Base-by-base conservation (phyloP, 1,140 invertebrate species). In the Leptonema lineaticorne region DNA sequence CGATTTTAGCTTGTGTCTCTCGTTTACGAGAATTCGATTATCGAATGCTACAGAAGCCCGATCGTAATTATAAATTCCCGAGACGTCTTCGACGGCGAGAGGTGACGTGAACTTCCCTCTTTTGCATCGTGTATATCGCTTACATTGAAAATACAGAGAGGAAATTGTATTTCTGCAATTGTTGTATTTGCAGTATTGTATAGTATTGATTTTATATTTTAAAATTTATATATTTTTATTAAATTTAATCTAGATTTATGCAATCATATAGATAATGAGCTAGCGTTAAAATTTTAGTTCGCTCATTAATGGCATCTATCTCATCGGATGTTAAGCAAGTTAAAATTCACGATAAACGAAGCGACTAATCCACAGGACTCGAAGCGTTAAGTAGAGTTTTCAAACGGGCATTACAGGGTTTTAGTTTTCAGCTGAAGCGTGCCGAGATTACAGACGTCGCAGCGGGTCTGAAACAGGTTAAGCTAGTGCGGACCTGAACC, bases 341-440 rank as follows among this genome's bases (percentile, higher is more conserved):
- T 9, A 41, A 53, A 53, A 22, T 53, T 53, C 50, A 7, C 24
- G 22, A 2, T 24, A 53, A 18, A 24, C 50, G 50, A 53, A 53
- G 50, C 50, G 50, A 22, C 18, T 53, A 53, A 53, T 53, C 50
- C 50, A 59, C 30, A 22, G 20, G 9, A 18, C 28, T 8, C 28
- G 57, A 59, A 53, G 28, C 24, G 57, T 9, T 37, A 59, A 33
- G 57, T 59, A 28, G 28, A 59, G 57, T 37, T 59, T 59, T 59
- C 57, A 28, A 59, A 30, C 24, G 26, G 57, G 57, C 16, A 59
- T 59, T 59, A 59, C 57, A 59, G 33, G 57, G 57, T 59, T 27
- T 59, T 59, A 59, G 57, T 59, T 59, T 53, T 59, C 28, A 59
- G 57, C 57, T 37, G 57, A 59, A 33, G 57, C 57, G 57, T 30